phyloP scores from a whole-genome alignment of 2,797 vertebrate species.

The Tympanoctomys barrerae region DNA sequence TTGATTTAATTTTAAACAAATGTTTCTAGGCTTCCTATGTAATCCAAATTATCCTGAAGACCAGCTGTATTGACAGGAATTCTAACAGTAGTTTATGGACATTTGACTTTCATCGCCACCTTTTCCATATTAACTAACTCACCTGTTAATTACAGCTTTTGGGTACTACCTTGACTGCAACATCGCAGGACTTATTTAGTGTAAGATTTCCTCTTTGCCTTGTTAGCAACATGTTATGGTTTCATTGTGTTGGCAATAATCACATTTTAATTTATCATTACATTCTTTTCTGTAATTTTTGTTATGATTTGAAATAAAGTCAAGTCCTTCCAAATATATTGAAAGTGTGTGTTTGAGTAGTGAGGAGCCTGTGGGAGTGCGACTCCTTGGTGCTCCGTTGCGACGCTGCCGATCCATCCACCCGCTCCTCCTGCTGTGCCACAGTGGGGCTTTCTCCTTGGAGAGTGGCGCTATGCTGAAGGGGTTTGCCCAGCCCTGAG shows the following conservation, averaged over 20 bases:
- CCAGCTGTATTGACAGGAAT: not conserved
- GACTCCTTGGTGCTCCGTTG: not conserved
- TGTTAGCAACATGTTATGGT: not conserved
- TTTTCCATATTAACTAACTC: slow-evolving; percentile 2
- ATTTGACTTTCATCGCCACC: not conserved
- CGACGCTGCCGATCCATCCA: not conserved
- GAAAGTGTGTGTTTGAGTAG: not conserved
- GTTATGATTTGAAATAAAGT: not conserved
- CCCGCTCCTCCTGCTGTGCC: not conserved
- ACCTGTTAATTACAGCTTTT: not conserved
- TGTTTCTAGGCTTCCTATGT: not conserved
- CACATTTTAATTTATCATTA: not conserved
- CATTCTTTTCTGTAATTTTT: not conserved
- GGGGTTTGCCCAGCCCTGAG: not conserved
- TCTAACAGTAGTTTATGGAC: not conserved
- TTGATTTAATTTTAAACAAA: not conserved
- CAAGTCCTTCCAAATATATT: not conserved
- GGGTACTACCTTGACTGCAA: not conserved
- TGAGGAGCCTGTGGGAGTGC: not conserved
- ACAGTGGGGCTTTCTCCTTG: not conserved
- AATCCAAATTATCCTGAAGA: not conserved
- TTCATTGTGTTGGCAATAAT: not conserved
- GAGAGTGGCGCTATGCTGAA: not conserved
- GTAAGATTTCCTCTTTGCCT: not conserved
- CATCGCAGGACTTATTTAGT: not conserved